phyloP scores from a whole-genome alignment of 2,797 vertebrate genomes.

The Enteromius fasciolatus region DNA sequence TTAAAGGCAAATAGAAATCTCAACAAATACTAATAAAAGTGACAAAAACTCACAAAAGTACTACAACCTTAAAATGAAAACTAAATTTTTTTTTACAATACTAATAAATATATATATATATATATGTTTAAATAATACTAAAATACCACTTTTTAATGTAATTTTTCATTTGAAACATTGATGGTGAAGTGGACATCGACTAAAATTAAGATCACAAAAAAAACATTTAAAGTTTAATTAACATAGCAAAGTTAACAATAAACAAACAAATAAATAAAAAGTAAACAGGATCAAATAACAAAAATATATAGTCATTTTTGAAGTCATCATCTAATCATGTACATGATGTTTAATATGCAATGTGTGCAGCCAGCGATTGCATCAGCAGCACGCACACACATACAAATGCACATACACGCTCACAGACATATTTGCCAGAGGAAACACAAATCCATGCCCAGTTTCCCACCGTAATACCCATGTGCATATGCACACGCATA shows the following conservation, averaged over 20 bases:
- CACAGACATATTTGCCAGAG: conserved; percentile 26
- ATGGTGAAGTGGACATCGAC: no score
- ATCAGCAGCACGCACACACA: neutral
- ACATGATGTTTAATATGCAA: neutral
- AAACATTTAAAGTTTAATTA: neutral
- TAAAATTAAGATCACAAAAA: neutral
- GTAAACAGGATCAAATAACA: neutral
- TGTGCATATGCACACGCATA: conserved; percentile 46
- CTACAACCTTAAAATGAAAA: neutral
- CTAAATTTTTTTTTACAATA: no score
- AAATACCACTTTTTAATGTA: neutral
- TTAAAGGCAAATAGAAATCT: neutral
- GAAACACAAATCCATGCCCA: conserved; percentile 60
- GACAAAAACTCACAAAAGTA: neutral
- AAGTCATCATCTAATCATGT: neutral
- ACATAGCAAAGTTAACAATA: neutral
- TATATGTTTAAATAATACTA: neutral
- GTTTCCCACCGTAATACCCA: conserved; percentile 41
- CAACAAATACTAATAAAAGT: neutral
- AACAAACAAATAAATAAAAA: neutral
- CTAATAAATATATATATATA: neutral
- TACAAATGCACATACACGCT: conserved; percentile 36
- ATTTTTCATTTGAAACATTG: no score
- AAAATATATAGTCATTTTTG: neutral
- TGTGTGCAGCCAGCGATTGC: neutral